Percentiles rank a stretch among this genome's conserved stretches.
Evolutionary conservation across 2,113 vertebrate species (phyloP).

Genomic region (Neoarius graeffei): DNA sequence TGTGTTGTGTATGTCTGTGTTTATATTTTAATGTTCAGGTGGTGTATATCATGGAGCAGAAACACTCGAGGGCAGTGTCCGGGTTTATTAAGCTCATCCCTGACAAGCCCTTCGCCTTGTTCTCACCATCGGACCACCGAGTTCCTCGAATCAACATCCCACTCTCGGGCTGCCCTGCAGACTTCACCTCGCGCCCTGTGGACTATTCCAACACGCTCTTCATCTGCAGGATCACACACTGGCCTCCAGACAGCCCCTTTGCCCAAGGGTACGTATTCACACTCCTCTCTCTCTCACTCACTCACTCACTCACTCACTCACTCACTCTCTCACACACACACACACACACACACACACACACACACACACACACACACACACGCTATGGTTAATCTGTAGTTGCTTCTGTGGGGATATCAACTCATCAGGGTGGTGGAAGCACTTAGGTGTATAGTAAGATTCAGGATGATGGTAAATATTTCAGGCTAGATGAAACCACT

Average conservation of each 20-base stretch:
- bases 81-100: constrained; percentile 89
- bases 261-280: constrained; percentile 83
- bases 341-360: constrained; percentile 63
- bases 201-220: constrained; percentile 85
- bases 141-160: constrained; percentile 88
- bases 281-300: neutral
- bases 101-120: constrained; percentile 89
- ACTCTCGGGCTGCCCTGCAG: constrained; percentile 83
- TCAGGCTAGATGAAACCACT: neutral
- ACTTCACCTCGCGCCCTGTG: constrained; percentile 78
- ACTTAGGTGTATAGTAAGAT: neutral
- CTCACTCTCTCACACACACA: too few species aligned
- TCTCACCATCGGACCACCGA: constrained; percentile 93
- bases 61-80: constrained; percentile 89
- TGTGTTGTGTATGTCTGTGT: neutral
- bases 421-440: neutral
- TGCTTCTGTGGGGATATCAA: neutral
- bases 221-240: constrained; percentile 89
- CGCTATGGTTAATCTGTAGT: neutral
- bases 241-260: constrained; percentile 88
- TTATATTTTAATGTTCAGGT: constrained; percentile 74
- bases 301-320: neutral
- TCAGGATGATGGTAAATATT: neutral
- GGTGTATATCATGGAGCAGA: constrained; percentile 90
- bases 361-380: constrained; percentile 48